phyloP scores from a whole-genome alignment of 35 echinoderm and acorn worm genomes.

The Heliocidaris tuberculata region DNA sequence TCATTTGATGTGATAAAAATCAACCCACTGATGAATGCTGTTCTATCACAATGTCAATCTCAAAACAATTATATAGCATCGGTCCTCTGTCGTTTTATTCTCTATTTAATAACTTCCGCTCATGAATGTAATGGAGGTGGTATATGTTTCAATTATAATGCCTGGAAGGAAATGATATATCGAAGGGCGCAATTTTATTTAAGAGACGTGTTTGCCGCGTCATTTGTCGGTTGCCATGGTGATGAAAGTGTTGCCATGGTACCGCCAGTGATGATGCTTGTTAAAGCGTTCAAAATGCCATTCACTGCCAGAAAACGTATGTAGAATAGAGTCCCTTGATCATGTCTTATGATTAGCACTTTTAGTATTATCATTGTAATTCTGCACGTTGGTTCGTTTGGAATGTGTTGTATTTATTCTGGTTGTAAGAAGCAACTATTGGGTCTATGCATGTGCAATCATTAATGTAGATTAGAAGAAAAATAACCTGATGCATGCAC shows the following conservation, averaged over 20 bases:
- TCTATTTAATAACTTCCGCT: not conserved
- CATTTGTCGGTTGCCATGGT: slow-evolving; percentile 41
- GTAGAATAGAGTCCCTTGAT: slow-evolving; percentile 29
- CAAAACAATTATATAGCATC: not conserved
- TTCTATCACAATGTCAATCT: not conserved
- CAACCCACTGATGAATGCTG: too few species aligned
- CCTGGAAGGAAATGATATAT: not conserved
- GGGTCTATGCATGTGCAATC: slow-evolving; percentile 44
- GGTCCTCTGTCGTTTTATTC: not conserved
- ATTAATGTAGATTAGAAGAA: slow-evolving; percentile 24
- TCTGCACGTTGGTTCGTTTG: not conserved
- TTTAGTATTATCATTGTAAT: not conserved
- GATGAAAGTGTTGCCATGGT: not conserved
- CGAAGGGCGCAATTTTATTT: not conserved
- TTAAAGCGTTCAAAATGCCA: slow-evolving; percentile 42
- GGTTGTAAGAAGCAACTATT: not conserved
- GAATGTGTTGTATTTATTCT: not conserved
- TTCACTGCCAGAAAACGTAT: slow-evolving; percentile 29
- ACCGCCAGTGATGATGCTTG: not conserved
- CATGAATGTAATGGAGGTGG: not conserved
- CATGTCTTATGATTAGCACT: not conserved
- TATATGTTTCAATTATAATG: slow-evolving; percentile 8
- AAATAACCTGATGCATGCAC: not conserved
- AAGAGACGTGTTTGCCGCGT: slow-evolving; percentile 32
- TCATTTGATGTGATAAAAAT: too few species aligned